phyloP scores from a whole-genome alignment of 23 tunicate species.

The Pegea sp. region DNA sequence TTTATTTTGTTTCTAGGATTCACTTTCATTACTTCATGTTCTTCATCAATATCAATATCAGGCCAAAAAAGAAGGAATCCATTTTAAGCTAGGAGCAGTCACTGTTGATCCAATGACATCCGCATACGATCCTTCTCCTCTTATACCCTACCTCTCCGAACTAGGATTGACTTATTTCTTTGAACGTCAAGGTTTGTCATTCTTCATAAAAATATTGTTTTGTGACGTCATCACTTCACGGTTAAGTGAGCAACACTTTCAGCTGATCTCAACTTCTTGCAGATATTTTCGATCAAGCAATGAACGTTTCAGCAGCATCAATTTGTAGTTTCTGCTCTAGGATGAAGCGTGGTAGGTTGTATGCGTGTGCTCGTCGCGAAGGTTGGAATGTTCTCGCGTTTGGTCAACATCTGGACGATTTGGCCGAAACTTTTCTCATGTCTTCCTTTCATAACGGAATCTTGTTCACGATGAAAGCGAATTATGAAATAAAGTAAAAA shows the following conservation, averaged over 20 bases:
- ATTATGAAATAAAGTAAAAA: constrained; percentile 45
- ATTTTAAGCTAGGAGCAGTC: constrained; percentile 89
- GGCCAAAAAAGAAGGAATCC: constrained; percentile 24
- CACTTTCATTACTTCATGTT: constrained; percentile 53
- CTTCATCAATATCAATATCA: constrained; percentile 62
- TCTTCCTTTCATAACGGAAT: constrained; percentile 90
- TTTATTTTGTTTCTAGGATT: constrained; percentile 19
- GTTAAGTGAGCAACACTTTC: no score
- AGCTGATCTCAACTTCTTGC: no score
- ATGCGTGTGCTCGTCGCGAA: constrained; percentile 67
- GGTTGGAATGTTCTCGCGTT: constrained; percentile 98
- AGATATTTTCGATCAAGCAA: constrained; percentile 67
- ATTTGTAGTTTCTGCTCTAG: constrained; percentile 93
- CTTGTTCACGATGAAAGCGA: constrained; percentile 94
- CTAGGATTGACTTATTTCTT: constrained; percentile 64
- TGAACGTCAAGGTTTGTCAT: constrained; percentile 43
- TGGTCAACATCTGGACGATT: constrained; percentile 95
- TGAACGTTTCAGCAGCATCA: constrained; percentile 43
- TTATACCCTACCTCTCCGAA: constrained; percentile 53
- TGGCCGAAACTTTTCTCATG: constrained; percentile 94
- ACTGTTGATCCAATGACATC: constrained; percentile 97
- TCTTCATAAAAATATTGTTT: no score
- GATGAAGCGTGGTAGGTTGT: constrained; percentile 90
- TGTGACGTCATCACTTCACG: no score
- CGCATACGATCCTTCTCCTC: constrained; percentile 92